A percentile compares a stretch with the other conserved stretches of the same genome.
phyloP scores from a whole-genome alignment of 2,888 invertebrate genomes.

The Agapostemon virescens region DNA sequence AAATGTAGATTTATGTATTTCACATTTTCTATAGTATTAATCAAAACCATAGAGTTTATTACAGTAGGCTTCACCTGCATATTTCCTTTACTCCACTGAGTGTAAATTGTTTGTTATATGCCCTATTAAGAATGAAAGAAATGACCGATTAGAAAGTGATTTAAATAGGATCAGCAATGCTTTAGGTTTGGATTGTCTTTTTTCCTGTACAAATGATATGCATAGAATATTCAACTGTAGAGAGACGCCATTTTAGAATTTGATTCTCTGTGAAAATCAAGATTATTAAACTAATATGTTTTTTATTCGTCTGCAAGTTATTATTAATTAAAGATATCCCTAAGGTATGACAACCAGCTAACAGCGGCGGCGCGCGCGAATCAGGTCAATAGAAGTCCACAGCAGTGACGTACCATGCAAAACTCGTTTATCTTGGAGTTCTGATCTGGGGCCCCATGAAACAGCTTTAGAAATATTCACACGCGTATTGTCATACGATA shows the following conservation, averaged over 20 bases:
- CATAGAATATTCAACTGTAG: background rate
- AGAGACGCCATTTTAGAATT: background rate
- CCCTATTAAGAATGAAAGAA: too few species aligned
- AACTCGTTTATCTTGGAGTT: background rate
- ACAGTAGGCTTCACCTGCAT: too few species aligned
- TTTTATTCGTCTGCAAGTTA: background rate
- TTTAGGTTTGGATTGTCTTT: too few species aligned
- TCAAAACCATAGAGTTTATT: too few species aligned
- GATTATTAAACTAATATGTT: background rate
- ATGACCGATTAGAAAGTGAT: too few species aligned
- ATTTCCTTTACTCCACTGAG: too few species aligned
- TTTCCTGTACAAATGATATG: background rate
- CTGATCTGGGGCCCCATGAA: background rate
- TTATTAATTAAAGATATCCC: background rate
- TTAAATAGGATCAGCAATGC: too few species aligned
- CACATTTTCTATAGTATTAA: too few species aligned
- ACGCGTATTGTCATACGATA: background rate
- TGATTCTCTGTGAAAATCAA: background rate
- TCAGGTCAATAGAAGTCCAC: conserved; percentile 7
- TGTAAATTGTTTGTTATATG: too few species aligned
- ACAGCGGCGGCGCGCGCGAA: background rate
- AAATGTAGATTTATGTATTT: too few species aligned
- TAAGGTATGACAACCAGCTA: background rate
- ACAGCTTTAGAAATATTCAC: background rate
- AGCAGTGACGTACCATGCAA: background rate